Percentiles rank a stretch among this genome's conserved stretches.
Conservation (phyloP, 2,888 invertebrate species). For the Buathra laborator region DNA sequence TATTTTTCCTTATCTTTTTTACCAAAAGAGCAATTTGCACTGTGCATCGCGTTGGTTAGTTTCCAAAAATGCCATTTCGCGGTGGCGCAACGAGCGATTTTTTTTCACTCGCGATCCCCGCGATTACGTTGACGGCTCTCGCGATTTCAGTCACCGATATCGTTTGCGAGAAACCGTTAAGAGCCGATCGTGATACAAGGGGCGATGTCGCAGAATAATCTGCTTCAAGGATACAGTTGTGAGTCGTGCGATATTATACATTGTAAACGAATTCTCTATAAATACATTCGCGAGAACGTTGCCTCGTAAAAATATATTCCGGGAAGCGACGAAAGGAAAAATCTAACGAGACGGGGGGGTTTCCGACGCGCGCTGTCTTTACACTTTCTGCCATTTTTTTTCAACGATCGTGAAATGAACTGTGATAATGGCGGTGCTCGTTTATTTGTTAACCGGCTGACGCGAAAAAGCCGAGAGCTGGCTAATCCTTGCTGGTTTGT, state of each 20-base stretch:
- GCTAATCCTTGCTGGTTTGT: constrained; percentile 72
- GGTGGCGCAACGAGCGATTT: constrained; percentile 32
- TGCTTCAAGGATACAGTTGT: constrained; percentile 79
- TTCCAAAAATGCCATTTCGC: not conserved
- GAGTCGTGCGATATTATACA: constrained; percentile 71
- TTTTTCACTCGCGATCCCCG: not conserved
- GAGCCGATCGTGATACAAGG: constrained; percentile 55
- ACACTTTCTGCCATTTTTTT: constrained; percentile 38
- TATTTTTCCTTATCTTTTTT: no score
- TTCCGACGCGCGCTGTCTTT: not conserved
- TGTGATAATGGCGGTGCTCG: constrained; percentile 83
- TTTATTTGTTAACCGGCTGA: constrained; percentile 79
- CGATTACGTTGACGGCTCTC: constrained; percentile 62
- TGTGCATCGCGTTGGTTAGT: no score
- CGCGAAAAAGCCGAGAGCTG: constrained; percentile 75
- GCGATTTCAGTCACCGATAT: constrained; percentile 64
- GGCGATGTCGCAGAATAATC: constrained; percentile 78
- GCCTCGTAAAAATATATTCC: constrained; percentile 1
- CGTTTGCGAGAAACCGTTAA: constrained; percentile 52
- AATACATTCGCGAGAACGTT: not conserved
- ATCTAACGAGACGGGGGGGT: not conserved
- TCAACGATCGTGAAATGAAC: constrained; percentile 76
- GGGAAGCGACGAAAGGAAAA: constrained; percentile 6
- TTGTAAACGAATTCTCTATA: constrained; percentile 26
- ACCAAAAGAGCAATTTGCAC: no score